Base-by-base conservation (phyloP, 2,888 invertebrate species). In the Idaea straminata region DNA sequence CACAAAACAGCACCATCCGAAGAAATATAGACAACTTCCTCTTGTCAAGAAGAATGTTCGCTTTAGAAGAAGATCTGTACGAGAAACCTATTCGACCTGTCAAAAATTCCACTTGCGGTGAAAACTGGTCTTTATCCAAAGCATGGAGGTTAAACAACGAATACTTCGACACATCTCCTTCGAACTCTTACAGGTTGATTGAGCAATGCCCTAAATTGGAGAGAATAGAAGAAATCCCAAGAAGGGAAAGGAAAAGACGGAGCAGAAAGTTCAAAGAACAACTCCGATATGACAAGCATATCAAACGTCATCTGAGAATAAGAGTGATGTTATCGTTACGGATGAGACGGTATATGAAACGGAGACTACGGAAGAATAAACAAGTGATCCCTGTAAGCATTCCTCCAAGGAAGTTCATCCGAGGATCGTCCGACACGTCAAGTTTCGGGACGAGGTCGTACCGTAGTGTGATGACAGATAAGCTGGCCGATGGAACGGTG, bases 311-410 rank as follows among this genome's bases (percentile, higher is more conserved):
- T 77, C 94, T 96, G 35, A 91, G 95, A 66, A 94, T 96, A 25
- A 89, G 95, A 15, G 94, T 96, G 62, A 95, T 96, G 94, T 86
- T 96, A 74, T 95, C 95, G 13, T 84, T 96, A 69, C 90, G 95
- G 67, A 92, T 95, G 88, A 92, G 95, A 35, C 84, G 92, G 65
- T 92, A 94, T 66, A 91, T 93, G 79, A 94, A 92, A 70, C 78
- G 88, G 66, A 77, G 86, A 63, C 64, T 88, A 65, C 77, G 82
- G 67, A 89, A 86, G 64, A 79, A 84, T 4, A 78, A 79, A 5
- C 78, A 74, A 61, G 74, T 82, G 15, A 83, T 86, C 68, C 86
- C 77, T 57, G 76, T 83, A 5, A 83, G 80, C 5, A 83, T 91
- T 0, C 91, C 92, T 63, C 89, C 91, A 0, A 77, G 92, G 36